Conservation (phyloP, 2,888 invertebrate species). For the Microplitis manilae region DNA sequence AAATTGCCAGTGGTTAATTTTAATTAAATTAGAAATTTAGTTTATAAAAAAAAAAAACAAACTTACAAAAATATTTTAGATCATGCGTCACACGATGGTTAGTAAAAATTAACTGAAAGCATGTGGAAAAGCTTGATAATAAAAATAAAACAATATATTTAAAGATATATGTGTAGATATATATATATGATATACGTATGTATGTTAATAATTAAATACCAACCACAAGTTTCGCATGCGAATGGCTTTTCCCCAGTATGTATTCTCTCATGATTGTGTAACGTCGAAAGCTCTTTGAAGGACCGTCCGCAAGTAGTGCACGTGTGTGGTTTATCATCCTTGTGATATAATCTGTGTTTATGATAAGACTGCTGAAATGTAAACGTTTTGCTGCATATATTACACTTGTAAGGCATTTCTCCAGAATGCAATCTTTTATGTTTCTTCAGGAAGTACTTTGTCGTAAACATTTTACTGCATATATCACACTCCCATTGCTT, state of each 20-base stretch:
- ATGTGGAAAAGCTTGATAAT: slow-evolving; percentile 29
- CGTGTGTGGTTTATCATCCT: slow-evolving; percentile 85
- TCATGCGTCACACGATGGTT: slow-evolving; percentile 49
- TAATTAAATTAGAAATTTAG: slow-evolving; percentile 20
- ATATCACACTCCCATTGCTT: slow-evolving; percentile 92
- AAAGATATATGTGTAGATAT: background rate
- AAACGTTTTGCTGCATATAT: slow-evolving; percentile 87
- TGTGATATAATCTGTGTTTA: slow-evolving; percentile 89
- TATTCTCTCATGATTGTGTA: slow-evolving; percentile 89
- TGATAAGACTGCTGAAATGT: slow-evolving; percentile 93
- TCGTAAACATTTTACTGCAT: slow-evolving; percentile 88
- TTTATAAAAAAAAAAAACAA: slow-evolving; percentile 13
- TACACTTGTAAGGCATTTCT: slow-evolving; percentile 89
- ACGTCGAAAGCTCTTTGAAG: slow-evolving; percentile 88
- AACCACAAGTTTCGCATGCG: slow-evolving; percentile 90
- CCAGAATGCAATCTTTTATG: slow-evolving; percentile 89
- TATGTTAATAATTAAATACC: slow-evolving; percentile 52
- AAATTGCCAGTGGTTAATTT: background rate
- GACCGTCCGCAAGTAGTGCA: slow-evolving; percentile 85
- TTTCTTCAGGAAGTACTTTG: slow-evolving; percentile 91
- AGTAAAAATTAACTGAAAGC: slow-evolving; percentile 47
- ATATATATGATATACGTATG: too few species aligned
- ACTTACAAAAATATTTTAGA: slow-evolving; percentile 46
- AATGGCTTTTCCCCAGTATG: slow-evolving; percentile 90
- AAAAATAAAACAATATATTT: slow-evolving; percentile 28